phyloP scores from a whole-genome alignment of 2,888 invertebrate genomes.

The Corbicula japonica region DNA sequence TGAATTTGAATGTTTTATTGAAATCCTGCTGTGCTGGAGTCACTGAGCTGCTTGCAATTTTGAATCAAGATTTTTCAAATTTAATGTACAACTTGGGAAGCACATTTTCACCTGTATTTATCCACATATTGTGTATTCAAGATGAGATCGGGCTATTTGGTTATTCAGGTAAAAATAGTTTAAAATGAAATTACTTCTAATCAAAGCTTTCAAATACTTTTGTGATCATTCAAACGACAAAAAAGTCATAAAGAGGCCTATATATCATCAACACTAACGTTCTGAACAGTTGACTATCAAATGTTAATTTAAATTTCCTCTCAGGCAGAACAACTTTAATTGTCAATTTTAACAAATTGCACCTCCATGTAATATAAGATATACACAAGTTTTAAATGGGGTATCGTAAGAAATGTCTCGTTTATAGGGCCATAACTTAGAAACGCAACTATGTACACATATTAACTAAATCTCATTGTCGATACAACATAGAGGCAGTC shows the following conservation, averaged over 20 bases:
- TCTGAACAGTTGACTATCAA: constrained; percentile 34
- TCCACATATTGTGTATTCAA: too few relatives aligned
- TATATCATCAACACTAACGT: constrained; percentile 30
- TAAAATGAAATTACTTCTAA: constrained; percentile 9
- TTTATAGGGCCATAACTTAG: constrained; percentile 10
- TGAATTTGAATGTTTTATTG: constrained; percentile 16
- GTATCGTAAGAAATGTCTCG: constrained; percentile 31
- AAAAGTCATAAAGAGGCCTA: constrained; percentile 25
- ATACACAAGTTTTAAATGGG: constrained; percentile 15
- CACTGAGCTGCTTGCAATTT: constrained; percentile 11
- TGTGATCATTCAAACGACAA: constrained; percentile 43
- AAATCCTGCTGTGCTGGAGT: constrained; percentile 35
- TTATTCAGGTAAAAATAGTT: too few relatives aligned
- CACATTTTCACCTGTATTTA: too few relatives aligned
- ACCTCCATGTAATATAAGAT: constrained; percentile 13
- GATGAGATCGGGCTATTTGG: too few relatives aligned
- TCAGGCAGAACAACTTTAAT: constrained; percentile 34
- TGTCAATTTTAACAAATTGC: constrained; percentile 27
- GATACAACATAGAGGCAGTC: constrained; percentile 21
- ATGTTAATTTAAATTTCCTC: constrained; percentile 38
- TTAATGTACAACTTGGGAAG: too few relatives aligned
- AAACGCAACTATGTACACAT: constrained; percentile 52
- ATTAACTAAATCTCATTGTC: constrained; percentile 58
- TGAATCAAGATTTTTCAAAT: too few relatives aligned
- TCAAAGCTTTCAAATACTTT: constrained; percentile 12